Base-by-base conservation (phyloP, 2,797 vertebrate genomes). In the Cyclopterus lumpus region DNA sequence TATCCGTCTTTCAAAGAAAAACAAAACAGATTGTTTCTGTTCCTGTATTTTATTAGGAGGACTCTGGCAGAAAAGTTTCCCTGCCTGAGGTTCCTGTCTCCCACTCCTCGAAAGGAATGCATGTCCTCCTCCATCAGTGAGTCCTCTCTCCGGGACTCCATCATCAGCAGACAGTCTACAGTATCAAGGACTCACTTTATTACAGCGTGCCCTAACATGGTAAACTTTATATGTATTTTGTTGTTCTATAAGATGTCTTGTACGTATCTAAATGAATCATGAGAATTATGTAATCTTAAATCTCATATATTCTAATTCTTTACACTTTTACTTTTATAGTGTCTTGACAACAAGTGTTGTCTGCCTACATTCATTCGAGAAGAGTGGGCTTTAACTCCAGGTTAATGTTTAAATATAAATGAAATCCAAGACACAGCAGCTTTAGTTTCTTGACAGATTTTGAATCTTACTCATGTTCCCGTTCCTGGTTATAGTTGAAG, bases 31-130 rank as follows among this genome's bases (percentile, higher is more conserved):
- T 24, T 6, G 8, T 34, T 26, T 49, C 46, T 38, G 6, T 22
- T 42, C 24, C 15, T 11, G 9, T 34, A 3, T 26, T 58, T 69
- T 22, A 3, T 73, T 53, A 95, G 94, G 80, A 92, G 79, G 79
- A 95, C 94, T 9, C 86, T 95, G 71, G 89, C 91, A 8, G 93
- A 94, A 46, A 95, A 92, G 66, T 77, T 95, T 15, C 87, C 91
- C 42, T 94, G 93, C 61, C 86, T 95, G 58, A 55, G 89, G 20
- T 95, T 94, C 75, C 79, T 95, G 72, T 89, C 93, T 67, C 91
- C 85, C 0, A 28, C 77, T 68, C 40, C 79, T 48, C 90, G 81
- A n/a, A 94, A 93, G 66, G 89, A 93, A 3, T 81, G 91, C 67
- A 72, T 62, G 75, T 88, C 87, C 20, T 93, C 89, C 18, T 93